Evolutionary conservation across 2,797 vertebrate species (phyloP).

Genomic region (Serranus cabrilla): DNA sequence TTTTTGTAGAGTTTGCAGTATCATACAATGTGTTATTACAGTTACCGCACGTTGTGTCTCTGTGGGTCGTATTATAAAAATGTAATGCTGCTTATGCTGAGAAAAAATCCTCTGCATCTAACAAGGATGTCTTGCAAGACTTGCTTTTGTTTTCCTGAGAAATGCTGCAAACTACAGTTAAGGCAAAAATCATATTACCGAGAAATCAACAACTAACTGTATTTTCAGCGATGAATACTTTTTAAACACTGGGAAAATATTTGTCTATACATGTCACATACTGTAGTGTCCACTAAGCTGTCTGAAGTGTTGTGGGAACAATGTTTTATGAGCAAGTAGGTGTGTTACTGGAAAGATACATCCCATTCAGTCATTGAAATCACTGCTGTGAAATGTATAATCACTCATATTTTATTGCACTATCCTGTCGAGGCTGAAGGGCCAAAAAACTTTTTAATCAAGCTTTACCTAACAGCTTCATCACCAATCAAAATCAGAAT

Average conservation of each 20-base stretch:
- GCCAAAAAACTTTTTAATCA: slow-evolving; percentile 20
- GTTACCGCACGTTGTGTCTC: not conserved
- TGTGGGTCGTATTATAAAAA: not conserved
- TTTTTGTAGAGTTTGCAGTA: not conserved
- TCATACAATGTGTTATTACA: not conserved
- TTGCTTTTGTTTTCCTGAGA: not conserved
- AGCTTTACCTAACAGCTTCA: not conserved
- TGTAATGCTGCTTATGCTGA: not conserved
- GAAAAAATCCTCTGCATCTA: not conserved
- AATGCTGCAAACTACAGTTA: not conserved
- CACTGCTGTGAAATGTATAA: not conserved
- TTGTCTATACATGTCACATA: not conserved
- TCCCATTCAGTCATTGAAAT: slow-evolving; percentile 8
- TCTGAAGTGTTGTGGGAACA: slow-evolving; percentile 1
- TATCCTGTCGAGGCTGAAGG: not conserved
- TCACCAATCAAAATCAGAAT: not conserved
- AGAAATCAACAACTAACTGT: not conserved
- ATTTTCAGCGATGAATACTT: not conserved
- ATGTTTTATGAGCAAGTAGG: not conserved
- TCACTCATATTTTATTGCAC: slow-evolving; percentile 5
- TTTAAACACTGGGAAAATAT: not conserved
- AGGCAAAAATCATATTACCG: not conserved
- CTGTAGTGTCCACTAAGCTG: not conserved
- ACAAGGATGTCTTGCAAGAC: not conserved
- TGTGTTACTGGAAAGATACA: not conserved